Conservation (phyloP, 2,113 vertebrate species). For the Peromyscus polionotus region DNA sequence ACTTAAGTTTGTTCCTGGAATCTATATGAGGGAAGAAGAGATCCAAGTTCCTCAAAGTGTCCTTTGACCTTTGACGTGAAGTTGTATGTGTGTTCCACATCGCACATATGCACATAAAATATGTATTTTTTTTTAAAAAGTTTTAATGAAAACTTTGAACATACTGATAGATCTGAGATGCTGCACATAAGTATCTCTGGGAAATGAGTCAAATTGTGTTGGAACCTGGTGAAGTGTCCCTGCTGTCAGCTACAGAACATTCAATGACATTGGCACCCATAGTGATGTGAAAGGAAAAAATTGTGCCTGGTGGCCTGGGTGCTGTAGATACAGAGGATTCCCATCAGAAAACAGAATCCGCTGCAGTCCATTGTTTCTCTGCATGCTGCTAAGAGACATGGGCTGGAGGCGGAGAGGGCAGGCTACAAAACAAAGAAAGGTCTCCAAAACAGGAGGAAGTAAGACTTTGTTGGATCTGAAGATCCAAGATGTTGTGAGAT, state of each 20-base stretch:
- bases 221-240: neutral
- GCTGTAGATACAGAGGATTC: neutral
- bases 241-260: neutral
- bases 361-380: neutral
- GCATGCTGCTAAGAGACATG: neutral
- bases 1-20: neutral
- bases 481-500: neutral
- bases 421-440: neutral
- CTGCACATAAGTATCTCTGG: neutral
- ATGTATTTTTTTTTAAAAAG: neutral
- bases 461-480: neutral
- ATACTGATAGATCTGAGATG: neutral
- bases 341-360: neutral
- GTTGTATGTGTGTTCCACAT: neutral
- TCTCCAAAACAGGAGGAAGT: neutral
- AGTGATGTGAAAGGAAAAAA: neutral
- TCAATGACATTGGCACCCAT: too few relatives aligned
- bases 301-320: neutral
- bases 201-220: neutral
- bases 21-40: neutral
- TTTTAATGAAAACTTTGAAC: neutral
- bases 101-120: neutral
- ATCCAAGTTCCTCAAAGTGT: neutral
- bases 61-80: neutral
- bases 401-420: neutral